These are phyloP conservation scores for Grus americana DNA, from an alignment of 2,113 vertebrate genomes.

Conservation along the genomic window DNA sequence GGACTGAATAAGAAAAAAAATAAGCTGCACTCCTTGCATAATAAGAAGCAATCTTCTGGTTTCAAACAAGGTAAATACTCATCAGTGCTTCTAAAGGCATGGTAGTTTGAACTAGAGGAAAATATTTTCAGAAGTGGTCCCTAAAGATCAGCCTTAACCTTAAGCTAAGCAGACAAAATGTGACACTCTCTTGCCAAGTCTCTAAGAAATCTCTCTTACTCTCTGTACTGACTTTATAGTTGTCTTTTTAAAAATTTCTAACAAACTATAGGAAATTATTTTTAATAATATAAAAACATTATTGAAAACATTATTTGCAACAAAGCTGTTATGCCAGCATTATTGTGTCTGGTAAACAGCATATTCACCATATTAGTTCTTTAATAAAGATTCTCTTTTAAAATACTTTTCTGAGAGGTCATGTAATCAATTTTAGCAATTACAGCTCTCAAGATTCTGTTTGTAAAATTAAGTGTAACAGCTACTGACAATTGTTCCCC, in stretches of 20 bases:
- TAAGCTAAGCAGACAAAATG: neutral
- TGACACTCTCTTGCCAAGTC: neutral
- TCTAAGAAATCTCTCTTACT: neutral
- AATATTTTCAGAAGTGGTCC: neutral
- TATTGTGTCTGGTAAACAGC: neutral
- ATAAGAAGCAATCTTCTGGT: neutral
- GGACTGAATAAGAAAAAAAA: neutral
- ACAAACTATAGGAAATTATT: neutral
- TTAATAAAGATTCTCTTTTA: neutral
- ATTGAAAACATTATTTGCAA: neutral
- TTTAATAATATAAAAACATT: conserved; percentile 2
- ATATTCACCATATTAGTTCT: neutral
- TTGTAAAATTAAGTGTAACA: conserved; percentile 17
- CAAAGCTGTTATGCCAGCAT: neutral
- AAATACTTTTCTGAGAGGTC: conserved; percentile 22
- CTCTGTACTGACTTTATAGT: neutral
- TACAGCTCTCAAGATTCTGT: conserved; percentile 11
- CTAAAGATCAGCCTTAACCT: neutral
- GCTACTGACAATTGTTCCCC: neutral
- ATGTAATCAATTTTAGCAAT: conserved; percentile 17
- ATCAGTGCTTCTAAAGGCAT: neutral
- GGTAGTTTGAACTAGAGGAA: neutral
- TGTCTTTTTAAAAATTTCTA: neutral
- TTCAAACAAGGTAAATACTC: neutral
- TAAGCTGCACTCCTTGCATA: neutral